phyloP scores from a whole-genome alignment of 1,140 invertebrate genomes.

The Drosophila sulfurigaster region DNA sequence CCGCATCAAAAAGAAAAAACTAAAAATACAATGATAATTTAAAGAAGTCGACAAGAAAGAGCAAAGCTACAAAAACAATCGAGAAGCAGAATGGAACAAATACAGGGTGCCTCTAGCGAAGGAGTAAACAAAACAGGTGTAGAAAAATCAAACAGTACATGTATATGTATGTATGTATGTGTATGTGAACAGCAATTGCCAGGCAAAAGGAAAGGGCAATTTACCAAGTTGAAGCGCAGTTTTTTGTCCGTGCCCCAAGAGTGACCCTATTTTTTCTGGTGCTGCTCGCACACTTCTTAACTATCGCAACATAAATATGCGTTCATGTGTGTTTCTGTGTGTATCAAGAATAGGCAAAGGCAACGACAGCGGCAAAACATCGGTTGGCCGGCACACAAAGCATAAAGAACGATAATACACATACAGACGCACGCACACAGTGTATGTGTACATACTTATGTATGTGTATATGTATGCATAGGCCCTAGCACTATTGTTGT shows the following conservation, averaged over 20 bases:
- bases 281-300: slow-evolving; percentile 33
- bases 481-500: slow-evolving; percentile 41
- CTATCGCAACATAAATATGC: slow-evolving; percentile 53
- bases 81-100: slow-evolving; percentile 29
- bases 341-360: slow-evolving; percentile 62
- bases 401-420: slow-evolving; percentile 74
- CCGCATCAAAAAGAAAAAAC: slow-evolving; percentile 59
- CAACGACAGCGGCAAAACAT: slow-evolving; percentile 45
- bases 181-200: slow-evolving; percentile 34
- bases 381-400: slow-evolving; percentile 69
- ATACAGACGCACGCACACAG: slow-evolving; percentile 38
- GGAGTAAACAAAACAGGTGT: slow-evolving; percentile 61
- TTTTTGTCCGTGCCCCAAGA: slow-evolving; percentile 47
- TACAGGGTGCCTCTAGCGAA: slow-evolving; percentile 60
- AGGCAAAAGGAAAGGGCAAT: slow-evolving; percentile 44
- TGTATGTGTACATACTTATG: slow-evolving; percentile 4
- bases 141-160: slow-evolving; percentile 32
- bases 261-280: slow-evolving; percentile 72
- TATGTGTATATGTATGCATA: slow-evolving; percentile 17
- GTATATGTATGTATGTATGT: background rate
- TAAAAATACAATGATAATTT: slow-evolving; percentile 73
- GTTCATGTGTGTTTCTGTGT: slow-evolving; percentile 41
- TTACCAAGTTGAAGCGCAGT: slow-evolving; percentile 9
- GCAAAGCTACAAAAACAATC: slow-evolving; percentile 1
- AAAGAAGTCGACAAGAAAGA: slow-evolving; percentile 20